A percentile compares a stretch with the other conserved stretches of the same genome.
These are phyloP conservation scores for Eilema sororculum DNA, from an alignment of 2,888 invertebrate species.

Conservation along the genomic window DNA sequence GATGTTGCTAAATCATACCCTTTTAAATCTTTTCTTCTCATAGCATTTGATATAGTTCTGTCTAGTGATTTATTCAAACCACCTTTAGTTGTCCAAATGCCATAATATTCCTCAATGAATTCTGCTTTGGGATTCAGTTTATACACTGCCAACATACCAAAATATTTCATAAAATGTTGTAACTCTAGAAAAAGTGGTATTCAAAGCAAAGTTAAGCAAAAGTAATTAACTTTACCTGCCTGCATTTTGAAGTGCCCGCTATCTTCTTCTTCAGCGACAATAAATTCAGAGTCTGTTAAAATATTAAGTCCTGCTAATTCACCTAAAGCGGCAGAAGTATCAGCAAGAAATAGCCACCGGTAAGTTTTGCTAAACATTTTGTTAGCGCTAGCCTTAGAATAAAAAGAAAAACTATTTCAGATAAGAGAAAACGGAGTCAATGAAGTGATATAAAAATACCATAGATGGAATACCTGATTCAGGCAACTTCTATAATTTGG, in stretches of 20 bases:
- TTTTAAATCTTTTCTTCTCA: constrained; percentile 66
- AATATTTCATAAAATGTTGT: background rate
- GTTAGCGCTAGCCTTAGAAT: constrained; percentile 58
- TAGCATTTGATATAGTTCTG: constrained; percentile 44
- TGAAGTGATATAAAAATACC: background rate
- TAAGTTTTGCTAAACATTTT: constrained; percentile 60
- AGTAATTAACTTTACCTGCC: constrained; percentile 56
- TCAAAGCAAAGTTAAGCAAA: background rate
- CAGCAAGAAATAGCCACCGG: constrained; percentile 68
- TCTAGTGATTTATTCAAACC: constrained; percentile 58
- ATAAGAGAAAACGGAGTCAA: background rate
- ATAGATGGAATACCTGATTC: constrained; percentile 49
- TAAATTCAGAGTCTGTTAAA: constrained; percentile 68
- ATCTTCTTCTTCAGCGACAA: constrained; percentile 52
- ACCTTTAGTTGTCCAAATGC: constrained; percentile 58
- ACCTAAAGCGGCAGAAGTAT: constrained; percentile 29
- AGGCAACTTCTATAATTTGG: constrained; percentile 45
- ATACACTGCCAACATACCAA: constrained; percentile 61
- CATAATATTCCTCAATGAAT: constrained; percentile 64
- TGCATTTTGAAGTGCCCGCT: constrained; percentile 47
- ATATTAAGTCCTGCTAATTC: constrained; percentile 54
- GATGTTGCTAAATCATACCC: constrained; percentile 50
- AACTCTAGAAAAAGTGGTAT: background rate
- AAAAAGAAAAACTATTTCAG: background rate
- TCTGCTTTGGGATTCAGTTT: constrained; percentile 55